Conservation (phyloP, 2,888 invertebrate species). For the Psococerastis gibbosa region DNA sequence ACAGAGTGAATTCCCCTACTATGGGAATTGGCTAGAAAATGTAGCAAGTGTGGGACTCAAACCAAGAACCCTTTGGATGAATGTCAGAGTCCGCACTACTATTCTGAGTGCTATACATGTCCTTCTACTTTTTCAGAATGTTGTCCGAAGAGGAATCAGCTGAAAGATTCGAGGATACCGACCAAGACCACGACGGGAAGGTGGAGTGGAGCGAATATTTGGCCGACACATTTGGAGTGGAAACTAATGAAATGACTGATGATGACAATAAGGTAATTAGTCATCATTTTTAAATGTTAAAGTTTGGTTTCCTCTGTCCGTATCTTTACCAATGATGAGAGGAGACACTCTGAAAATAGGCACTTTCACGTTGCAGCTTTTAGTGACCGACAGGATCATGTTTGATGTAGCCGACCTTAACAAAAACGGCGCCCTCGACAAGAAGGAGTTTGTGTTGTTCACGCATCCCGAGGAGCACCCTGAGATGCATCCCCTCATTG, state of each 20-base stretch:
- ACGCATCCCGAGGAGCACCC: slow-evolving; percentile 87
- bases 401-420: slow-evolving; percentile 73
- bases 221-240: slow-evolving; percentile 59
- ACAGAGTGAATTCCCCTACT: too few species aligned
- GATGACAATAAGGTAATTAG: slow-evolving; percentile 23
- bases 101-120: too few species aligned
- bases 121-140: slow-evolving; percentile 45
- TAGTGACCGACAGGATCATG: slow-evolving; percentile 66
- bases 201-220: slow-evolving; percentile 84
- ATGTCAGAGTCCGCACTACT: too few species aligned
- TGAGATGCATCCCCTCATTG: slow-evolving; percentile 60
- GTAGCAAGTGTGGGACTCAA: too few species aligned
- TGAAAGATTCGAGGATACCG: slow-evolving; percentile 70
- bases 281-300: background rate
- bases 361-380: slow-evolving; percentile 34
- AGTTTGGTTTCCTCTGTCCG: background rate
- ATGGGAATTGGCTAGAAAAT: too few species aligned
- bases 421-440: slow-evolving; percentile 53
- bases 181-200: slow-evolving; percentile 58
- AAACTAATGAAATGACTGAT: slow-evolving; percentile 28
- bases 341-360: too few species aligned
- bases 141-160: slow-evolving; percentile 71
- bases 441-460: slow-evolving; percentile 70
- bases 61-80: too few species aligned
- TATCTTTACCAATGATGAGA: too few species aligned